phyloP scores from a whole-genome alignment of 2,113 vertebrate species.

The Oenanthe oenanthe region DNA sequence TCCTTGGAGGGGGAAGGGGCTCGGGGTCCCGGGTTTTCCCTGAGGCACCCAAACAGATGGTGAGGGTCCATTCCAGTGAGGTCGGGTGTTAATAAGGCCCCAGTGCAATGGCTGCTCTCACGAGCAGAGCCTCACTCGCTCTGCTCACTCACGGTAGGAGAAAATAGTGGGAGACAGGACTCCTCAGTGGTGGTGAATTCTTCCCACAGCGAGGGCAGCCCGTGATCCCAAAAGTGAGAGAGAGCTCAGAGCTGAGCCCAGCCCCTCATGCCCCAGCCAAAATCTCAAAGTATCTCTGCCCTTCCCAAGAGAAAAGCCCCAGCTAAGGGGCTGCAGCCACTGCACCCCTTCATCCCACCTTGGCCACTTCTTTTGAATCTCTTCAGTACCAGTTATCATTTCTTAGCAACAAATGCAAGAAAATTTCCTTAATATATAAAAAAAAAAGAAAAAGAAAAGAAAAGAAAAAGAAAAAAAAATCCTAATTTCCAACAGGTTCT shows the following conservation, averaged over 20 bases:
- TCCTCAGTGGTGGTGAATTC: background rate
- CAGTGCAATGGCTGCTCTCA: fast-evolving
- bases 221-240: background rate
- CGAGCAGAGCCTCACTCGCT: fast-evolving
- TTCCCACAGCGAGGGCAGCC: fast-evolving
- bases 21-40: fast-evolving
- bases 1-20: background rate
- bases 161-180: fast-evolving
- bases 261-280: background rate
- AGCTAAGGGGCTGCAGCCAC: background rate
- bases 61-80: background rate
- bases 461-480: fast-evolving
- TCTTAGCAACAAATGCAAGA: background rate
- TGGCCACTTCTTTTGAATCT: background rate
- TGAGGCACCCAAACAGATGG: fast-evolving
- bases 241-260: fast-evolving
- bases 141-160: fast-evolving
- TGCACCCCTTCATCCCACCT: background rate
- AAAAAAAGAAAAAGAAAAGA: no score
- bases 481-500: background rate
- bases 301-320: background rate
- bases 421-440: background rate
- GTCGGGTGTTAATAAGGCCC: fast-evolving
- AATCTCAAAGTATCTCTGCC: background rate
- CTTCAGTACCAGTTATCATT: fast-evolving